Conservation (phyloP, 1,140 invertebrate genomes). For the Cyclina sinensis region DNA sequence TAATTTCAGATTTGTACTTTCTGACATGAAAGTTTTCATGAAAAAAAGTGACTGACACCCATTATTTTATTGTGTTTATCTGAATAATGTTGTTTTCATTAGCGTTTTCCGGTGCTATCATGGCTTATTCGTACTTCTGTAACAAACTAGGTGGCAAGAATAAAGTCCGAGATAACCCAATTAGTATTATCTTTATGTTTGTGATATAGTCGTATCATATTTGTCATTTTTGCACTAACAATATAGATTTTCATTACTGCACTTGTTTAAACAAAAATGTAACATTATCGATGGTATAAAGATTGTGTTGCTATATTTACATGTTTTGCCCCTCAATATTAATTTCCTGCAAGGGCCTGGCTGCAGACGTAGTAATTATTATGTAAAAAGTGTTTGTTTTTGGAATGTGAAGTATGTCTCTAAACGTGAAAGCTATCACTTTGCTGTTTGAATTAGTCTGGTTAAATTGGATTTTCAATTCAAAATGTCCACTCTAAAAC, state of each 20-base stretch:
- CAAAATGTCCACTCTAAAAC: no score
- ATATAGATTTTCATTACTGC: not conserved
- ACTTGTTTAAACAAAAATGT: not conserved
- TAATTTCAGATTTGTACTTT: no score
- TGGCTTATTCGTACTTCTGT: not conserved
- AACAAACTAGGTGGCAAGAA: slow-evolving; percentile 6
- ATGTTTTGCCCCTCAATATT: not conserved
- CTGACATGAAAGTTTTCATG: no score
- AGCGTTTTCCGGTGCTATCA: not conserved
- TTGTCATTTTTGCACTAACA: slow-evolving; percentile 1
- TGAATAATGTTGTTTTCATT: not conserved
- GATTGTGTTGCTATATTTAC: not conserved
- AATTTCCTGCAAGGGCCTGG: no score
- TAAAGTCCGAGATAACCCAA: not conserved
- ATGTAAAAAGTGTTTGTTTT: no score
- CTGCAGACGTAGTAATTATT: not conserved
- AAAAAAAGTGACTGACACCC: no score
- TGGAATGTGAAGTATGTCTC: no score
- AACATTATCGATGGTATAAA: not conserved
- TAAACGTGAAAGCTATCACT: no score
- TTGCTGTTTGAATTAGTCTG: no score
- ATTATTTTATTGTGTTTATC: no score
- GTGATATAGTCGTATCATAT: not conserved
- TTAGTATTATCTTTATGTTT: not conserved
- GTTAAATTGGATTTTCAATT: no score